A percentile compares a stretch with the other conserved stretches of the same genome.
These are phyloP conservation scores for Lasioglossum baleicum DNA, from an alignment of 1,140 invertebrate species.

Conservation along the genomic window DNA sequence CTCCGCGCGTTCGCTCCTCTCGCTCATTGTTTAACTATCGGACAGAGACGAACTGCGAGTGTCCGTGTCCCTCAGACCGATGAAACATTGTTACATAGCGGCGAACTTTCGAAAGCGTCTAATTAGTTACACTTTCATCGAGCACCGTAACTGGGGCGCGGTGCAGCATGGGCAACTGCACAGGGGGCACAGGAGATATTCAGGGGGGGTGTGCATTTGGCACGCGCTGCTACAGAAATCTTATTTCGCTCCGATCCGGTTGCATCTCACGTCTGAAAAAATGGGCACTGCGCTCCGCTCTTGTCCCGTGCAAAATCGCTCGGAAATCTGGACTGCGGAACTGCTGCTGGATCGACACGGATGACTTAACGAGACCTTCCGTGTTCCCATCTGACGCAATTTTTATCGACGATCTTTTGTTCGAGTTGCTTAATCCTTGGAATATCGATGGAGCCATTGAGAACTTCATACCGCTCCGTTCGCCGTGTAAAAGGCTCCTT, in stretches of 20 bases:
- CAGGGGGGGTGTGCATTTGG: conserved; percentile 3
- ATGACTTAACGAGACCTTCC: neutral
- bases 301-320: neutral
- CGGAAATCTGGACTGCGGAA: conserved; percentile 10
- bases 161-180: conserved; percentile 23
- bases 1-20: neutral
- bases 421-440: too few species aligned
- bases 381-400: too few species aligned
- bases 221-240: neutral
- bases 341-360: neutral
- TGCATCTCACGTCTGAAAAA: conserved; percentile 34
- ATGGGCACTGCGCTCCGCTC: neutral
- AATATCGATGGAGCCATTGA: too few species aligned
- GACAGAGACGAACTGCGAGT: neutral
- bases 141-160: conserved; percentile 52
- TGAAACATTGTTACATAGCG: conserved; percentile 53
- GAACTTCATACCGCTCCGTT: too few species aligned
- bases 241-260: conserved; percentile 3
- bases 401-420: too few species aligned
- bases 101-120: conserved; percentile 61
- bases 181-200: neutral
- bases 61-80: conserved; percentile 21
- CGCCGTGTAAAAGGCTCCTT: too few species aligned
- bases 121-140: conserved; percentile 65
- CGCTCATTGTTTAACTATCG: neutral